Conservation (phyloP, 2,888 invertebrate genomes). For the Boloria euphrosyne region DNA sequence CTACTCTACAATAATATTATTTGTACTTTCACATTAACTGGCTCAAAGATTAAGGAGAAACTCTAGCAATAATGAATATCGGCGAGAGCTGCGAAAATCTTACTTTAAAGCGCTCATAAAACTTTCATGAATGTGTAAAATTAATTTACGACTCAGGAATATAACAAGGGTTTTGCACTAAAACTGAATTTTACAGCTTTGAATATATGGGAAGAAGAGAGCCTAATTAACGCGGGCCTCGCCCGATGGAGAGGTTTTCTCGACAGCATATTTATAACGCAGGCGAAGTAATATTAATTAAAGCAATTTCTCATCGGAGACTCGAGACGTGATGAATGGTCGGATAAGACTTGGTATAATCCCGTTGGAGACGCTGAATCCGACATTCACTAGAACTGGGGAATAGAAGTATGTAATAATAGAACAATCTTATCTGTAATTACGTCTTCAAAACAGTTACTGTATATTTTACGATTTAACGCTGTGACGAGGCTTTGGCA, state of each 20-base stretch:
- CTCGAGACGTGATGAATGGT: slow-evolving; percentile 47
- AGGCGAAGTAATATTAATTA: slow-evolving; percentile 53
- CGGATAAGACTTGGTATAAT: slow-evolving; percentile 48
- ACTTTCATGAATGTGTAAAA: slow-evolving; percentile 14
- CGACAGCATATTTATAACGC: slow-evolving; percentile 46
- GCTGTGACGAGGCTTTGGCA: not conserved
- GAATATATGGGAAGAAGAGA: slow-evolving; percentile 30
- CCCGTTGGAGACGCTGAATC: slow-evolving; percentile 36
- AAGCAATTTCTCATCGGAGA: slow-evolving; percentile 54
- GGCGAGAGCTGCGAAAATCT: not conserved
- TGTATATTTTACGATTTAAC: not conserved
- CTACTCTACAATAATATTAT: too few relatives aligned
- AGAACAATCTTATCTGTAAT: slow-evolving; percentile 5
- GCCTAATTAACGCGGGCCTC: slow-evolving; percentile 29
- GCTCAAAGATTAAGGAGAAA: slow-evolving; percentile 17
- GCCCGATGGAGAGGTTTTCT: slow-evolving; percentile 34
- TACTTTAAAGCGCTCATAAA: slow-evolving; percentile 17
- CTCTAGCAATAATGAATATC: slow-evolving; percentile 14
- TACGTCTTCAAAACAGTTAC: not conserved
- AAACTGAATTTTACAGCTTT: slow-evolving; percentile 22
- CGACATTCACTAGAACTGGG: not conserved
- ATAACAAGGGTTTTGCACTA: slow-evolving; percentile 17
- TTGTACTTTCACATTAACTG: not conserved
- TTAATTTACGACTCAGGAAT: slow-evolving; percentile 13
- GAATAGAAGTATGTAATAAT: slow-evolving; percentile 3